phyloP scores from a whole-genome alignment of 2,797 vertebrate genomes.

The Microctenopoma steveboyesi region DNA sequence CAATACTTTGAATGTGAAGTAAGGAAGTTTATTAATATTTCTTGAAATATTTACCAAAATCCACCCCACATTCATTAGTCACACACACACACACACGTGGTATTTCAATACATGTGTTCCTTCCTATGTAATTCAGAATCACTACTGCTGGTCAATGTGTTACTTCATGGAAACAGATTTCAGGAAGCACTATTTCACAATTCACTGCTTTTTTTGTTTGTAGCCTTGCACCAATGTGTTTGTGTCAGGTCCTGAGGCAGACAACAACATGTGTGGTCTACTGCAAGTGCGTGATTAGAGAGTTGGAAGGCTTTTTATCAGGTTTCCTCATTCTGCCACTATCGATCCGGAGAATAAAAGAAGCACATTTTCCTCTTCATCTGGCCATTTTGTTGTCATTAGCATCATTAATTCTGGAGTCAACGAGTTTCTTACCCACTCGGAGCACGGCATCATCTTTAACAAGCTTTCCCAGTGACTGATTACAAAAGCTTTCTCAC shows the following conservation, averaged over 20 bases:
- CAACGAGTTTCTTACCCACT: slow-evolving; percentile 8
- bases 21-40: slow-evolving; percentile 35
- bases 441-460: background rate
- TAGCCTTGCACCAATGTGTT: background rate
- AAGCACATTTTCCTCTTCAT: slow-evolving; percentile 1
- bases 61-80: background rate
- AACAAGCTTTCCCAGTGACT: background rate
- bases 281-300: background rate
- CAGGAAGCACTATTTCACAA: slow-evolving; percentile 3
- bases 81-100: background rate
- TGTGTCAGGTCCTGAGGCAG: background rate
- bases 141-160: background rate
- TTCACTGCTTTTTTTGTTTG: background rate
- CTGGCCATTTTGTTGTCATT: background rate
- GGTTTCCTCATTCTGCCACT: background rate
- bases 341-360: background rate
- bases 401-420: slow-evolving; percentile 23
- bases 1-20: background rate
- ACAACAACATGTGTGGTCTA: background rate
- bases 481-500: background rate
- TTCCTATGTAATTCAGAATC: slow-evolving; percentile 16
- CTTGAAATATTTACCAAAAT: slow-evolving; percentile 12
- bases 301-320: background rate
- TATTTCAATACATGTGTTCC: slow-evolving; percentile 3
- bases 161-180: slow-evolving; percentile 23